phyloP scores from a whole-genome alignment of 1,140 invertebrate species.

The Lepidurus arcticus region DNA sequence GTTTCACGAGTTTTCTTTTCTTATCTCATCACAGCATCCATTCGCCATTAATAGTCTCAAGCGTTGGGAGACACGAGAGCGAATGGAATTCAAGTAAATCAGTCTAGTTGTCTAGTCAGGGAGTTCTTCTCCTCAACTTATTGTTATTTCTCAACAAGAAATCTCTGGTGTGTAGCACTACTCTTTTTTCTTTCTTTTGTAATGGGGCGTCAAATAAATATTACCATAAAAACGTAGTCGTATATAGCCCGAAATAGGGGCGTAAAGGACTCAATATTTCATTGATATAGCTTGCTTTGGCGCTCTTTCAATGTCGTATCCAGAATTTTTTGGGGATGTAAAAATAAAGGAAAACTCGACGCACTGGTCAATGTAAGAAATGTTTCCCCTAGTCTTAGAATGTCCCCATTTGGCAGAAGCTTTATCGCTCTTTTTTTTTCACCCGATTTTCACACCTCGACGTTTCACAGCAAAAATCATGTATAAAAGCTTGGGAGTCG shows the following conservation, averaged over 20 bases:
- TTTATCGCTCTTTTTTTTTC: neutral
- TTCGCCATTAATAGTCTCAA: slow-evolving; percentile 7
- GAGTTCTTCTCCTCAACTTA: neutral
- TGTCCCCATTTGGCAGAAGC: neutral
- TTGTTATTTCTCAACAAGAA: slow-evolving; percentile 3
- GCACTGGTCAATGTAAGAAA: neutral
- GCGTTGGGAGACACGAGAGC: neutral
- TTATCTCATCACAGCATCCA: slow-evolving; percentile 14
- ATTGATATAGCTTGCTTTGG: slow-evolving; percentile 22
- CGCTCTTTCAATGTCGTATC: neutral
- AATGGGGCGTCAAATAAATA: slow-evolving; percentile 14
- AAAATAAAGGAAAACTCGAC: neutral
- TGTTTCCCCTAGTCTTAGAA: neutral
- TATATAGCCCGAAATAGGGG: slow-evolving; percentile 21
- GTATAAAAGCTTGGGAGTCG: neutral
- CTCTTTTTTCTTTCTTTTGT: neutral
- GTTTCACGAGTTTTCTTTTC: neutral
- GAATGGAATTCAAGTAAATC: slow-evolving; percentile 19
- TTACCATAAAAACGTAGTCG: slow-evolving; percentile 10
- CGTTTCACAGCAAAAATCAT: neutral
- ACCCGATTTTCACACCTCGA: neutral
- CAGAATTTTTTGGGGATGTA: neutral
- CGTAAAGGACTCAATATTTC: slow-evolving; percentile 19
- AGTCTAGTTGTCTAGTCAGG: neutral
- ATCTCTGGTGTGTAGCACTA: slow-evolving; percentile 10